Evolutionary conservation across 2,888 invertebrate species (phyloP), one percentile per base, ranked within the genome.

Genomic region (Corythucha ciliata): DNA sequence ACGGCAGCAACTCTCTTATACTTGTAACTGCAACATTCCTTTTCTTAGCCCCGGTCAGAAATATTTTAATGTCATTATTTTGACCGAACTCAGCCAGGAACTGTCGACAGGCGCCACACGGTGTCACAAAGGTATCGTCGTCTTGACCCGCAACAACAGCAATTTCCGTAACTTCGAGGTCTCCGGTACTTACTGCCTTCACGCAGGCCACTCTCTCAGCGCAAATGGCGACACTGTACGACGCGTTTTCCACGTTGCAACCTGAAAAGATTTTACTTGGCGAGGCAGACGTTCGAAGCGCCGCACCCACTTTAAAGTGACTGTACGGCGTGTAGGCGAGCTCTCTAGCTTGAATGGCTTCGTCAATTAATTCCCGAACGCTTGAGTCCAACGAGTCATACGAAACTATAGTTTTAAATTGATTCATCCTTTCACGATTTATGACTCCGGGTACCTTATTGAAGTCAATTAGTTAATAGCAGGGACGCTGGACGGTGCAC

Each of bases 201-300:
- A 76, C 78, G 1, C 89, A 72, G 0, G 93, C 94, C 1, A 82
- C 77, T 37, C 91, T 74, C 67, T 97, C 96, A 0, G 96, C 97
- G 69, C 96, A 97, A 39, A 87, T 77, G 1, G 79, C 69, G 1
- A 85, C 79, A 0, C 86, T 78, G 61, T 82, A 83, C 0, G 89
- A 80, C 0, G 80, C 76, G 67, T 90, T 97, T 69, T 98, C 97
- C 16, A 97, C 80, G 66, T 98, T 98, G 65, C 90, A 91, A 2
- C 94, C 94, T 49, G 74, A 73, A 52, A 74, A 75, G 6, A 55
- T 22, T 7, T 47, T 44, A 14, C 56, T 54, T 56, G 27, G 40
- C 53, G 48, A 20, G n/a, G n/a, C n/a, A n/a, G n/a, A n/a, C n/a
- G n/a, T n/a, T n/a, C n/a, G n/a, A n/a, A n/a, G n/a, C 0, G 90